These are phyloP conservation scores for Craniophora ligustri DNA, from an alignment of 2,888 invertebrate species.

Conservation along the genomic window DNA sequence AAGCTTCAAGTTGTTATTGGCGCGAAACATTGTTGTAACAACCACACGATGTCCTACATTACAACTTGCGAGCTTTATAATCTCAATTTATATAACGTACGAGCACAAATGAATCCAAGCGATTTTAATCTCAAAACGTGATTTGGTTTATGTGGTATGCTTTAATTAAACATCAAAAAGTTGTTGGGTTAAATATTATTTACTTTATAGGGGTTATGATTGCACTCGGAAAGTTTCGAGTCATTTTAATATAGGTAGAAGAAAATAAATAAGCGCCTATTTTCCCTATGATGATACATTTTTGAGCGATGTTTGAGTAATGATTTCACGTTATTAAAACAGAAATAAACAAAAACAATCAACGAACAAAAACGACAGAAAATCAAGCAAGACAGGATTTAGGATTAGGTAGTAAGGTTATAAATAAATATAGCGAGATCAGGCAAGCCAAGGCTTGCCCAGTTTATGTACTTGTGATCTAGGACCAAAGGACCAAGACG, in stretches of 20 bases:
- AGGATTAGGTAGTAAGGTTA: slow-evolving; percentile 20
- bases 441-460: slow-evolving; percentile 10
- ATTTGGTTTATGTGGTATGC: background rate
- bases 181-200: background rate
- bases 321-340: slow-evolving; percentile 16
- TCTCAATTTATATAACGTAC: slow-evolving; percentile 3
- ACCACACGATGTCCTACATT: slow-evolving; percentile 22
- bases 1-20: slow-evolving; percentile 33
- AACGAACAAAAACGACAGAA: slow-evolving; percentile 38
- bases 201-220: background rate
- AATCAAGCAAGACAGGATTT: slow-evolving; percentile 38
- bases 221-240: background rate
- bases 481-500: slow-evolving; percentile 23
- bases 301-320: background rate
- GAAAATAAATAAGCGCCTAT: too few species aligned
- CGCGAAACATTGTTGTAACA: slow-evolving; percentile 31
- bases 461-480: slow-evolving; percentile 13
- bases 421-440: slow-evolving; percentile 22
- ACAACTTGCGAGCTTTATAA: slow-evolving; percentile 34
- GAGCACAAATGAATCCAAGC: slow-evolving; percentile 5
- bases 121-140: slow-evolving; percentile 16
- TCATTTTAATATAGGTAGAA: too few species aligned
- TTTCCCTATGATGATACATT: too few species aligned
- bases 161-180: slow-evolving; percentile 3
- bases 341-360: slow-evolving; percentile 19